phyloP scores from a whole-genome alignment of 2,888 invertebrate species.

The Desoria tigrina region DNA sequence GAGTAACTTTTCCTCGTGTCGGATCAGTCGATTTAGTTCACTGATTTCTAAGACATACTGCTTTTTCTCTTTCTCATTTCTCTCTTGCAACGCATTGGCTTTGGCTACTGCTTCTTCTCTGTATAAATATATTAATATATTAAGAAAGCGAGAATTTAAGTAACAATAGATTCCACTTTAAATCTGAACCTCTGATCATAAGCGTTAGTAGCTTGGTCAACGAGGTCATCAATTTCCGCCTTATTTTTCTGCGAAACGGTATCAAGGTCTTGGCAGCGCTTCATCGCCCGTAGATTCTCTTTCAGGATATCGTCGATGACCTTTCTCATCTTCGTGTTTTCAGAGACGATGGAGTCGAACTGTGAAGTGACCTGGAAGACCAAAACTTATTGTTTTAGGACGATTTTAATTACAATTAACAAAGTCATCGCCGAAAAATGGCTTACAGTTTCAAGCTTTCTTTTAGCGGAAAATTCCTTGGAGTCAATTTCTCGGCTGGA shows the following conservation, averaged over 20 bases:
- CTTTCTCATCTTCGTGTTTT: constrained; percentile 39
- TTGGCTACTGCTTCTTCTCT: constrained; percentile 52
- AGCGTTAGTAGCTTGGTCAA: constrained; percentile 49
- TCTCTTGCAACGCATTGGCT: constrained; percentile 46
- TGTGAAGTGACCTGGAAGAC: constrained; percentile 46
- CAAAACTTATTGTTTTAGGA: background rate
- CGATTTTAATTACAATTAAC: too few species aligned
- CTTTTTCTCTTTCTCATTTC: constrained; percentile 50
- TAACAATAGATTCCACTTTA: too few species aligned
- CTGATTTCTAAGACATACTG: constrained; percentile 49
- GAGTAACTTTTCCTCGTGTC: constrained; percentile 51
- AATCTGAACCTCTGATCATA: constrained; percentile 53
- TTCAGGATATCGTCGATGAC: constrained; percentile 46
- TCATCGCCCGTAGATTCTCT: constrained; percentile 49
- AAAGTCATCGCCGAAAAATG: background rate
- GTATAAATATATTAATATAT: background rate
- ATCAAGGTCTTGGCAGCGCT: constrained; percentile 38
- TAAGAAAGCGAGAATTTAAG: background rate
- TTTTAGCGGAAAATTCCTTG: constrained; percentile 44
- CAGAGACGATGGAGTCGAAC: constrained; percentile 50
- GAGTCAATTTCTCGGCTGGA: constrained; percentile 37
- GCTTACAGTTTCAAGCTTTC: constrained; percentile 49
- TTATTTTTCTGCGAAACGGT: constrained; percentile 39
- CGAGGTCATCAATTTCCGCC: constrained; percentile 45
- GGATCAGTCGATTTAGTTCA: constrained; percentile 49